Percentiles rank a stretch among this genome's conserved stretches.
phyloP scores from a whole-genome alignment of 1,140 invertebrate species.

The Aphelenchoides avenae region DNA sequence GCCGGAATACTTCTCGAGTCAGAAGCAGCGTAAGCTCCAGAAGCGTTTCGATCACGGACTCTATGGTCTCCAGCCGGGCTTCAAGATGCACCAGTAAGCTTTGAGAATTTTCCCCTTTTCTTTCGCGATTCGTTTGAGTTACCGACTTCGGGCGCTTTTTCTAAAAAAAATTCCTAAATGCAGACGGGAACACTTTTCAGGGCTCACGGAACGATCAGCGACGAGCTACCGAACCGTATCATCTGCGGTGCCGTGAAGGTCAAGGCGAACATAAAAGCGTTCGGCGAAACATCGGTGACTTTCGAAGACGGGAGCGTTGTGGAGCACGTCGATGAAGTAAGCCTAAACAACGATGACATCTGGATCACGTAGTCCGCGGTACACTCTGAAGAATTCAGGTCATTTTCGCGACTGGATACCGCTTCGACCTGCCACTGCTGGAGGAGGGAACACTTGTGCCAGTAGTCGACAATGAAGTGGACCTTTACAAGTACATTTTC shows the following conservation, averaged over 20 bases:
- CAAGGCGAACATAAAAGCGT: constrained; percentile 56
- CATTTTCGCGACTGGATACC: constrained; percentile 27
- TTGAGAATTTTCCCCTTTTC: too few relatives aligned
- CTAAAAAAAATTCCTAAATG: too few relatives aligned
- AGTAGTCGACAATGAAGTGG: constrained; percentile 56
- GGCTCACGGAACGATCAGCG: constrained; percentile 61
- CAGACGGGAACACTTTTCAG: too few relatives aligned
- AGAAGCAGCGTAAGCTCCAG: constrained; percentile 28
- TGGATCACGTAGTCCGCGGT: too few relatives aligned
- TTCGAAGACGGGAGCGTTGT: constrained; percentile 59
- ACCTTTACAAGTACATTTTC: constrained; percentile 63
- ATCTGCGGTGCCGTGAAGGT: constrained; percentile 59
- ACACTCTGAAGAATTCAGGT: constrained; percentile 40
- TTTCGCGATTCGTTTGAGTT: too few relatives aligned
- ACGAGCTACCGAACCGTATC: constrained; percentile 58
- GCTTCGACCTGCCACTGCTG: constrained; percentile 26
- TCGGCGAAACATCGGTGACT: constrained; percentile 58
- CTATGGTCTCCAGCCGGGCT: constrained; percentile 61
- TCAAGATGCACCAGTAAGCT: constrained; percentile 9
- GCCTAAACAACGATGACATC: too few relatives aligned
- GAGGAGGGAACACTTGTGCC: constrained; percentile 38
- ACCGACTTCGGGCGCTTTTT: too few relatives aligned
- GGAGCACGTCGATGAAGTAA: constrained; percentile 53
- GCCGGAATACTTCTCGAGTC: neutral
- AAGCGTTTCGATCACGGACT: constrained; percentile 62